Conservation (phyloP, 2,888 invertebrate genomes). For the Agrilus biguttatus region DNA sequence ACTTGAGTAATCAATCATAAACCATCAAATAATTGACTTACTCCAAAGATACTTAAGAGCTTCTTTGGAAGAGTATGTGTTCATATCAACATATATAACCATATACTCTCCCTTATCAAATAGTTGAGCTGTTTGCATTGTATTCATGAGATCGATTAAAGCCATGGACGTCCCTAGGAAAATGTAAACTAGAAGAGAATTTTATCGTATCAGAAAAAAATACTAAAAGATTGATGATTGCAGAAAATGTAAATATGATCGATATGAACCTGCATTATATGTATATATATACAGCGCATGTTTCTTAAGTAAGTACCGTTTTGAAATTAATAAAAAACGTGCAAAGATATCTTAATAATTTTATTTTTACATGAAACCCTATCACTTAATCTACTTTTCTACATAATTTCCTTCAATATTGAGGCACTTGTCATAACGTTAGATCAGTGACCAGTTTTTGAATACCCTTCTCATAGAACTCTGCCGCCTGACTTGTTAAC, state of each 20-base stretch:
- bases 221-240: slow-evolving; percentile 8
- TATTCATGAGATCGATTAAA: slow-evolving; percentile 79
- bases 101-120: slow-evolving; percentile 88
- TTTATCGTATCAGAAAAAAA: slow-evolving; percentile 1
- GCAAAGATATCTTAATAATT: too few species aligned
- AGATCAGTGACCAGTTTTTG: too few species aligned
- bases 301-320: too few species aligned
- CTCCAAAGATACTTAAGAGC: slow-evolving; percentile 71
- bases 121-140: slow-evolving; percentile 77
- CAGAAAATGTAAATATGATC: slow-evolving; percentile 5
- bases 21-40: slow-evolving; percentile 29
- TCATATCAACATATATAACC: slow-evolving; percentile 88
- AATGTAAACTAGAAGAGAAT: slow-evolving; percentile 69
- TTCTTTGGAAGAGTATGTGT: slow-evolving; percentile 64
- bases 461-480: too few species aligned
- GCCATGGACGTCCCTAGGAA: slow-evolving; percentile 78
- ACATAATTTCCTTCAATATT: too few species aligned
- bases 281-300: too few species aligned
- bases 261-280: too few species aligned
- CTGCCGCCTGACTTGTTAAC: too few species aligned
- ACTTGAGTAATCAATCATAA: slow-evolving; percentile 1
- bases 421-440: too few species aligned
- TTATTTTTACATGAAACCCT: too few species aligned
- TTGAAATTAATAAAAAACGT: too few species aligned
- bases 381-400: too few species aligned